Conservation (phyloP, 2,113 vertebrate species). For the Dicerorhinus sumatrensis region DNA sequence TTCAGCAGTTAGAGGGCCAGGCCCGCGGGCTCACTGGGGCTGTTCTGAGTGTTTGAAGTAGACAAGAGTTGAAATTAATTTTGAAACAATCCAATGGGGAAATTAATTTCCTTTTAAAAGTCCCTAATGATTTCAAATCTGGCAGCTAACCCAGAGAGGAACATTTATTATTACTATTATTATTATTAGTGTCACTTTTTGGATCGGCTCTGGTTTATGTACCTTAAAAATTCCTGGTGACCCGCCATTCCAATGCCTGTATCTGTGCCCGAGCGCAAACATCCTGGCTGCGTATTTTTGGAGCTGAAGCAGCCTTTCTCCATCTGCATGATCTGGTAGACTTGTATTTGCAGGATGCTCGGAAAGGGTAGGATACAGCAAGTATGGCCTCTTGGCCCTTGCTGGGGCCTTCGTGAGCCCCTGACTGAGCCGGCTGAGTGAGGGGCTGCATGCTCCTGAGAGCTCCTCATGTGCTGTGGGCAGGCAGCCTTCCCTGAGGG, state of each 20-base stretch:
- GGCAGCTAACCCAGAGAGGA: not conserved
- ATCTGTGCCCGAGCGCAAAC: not conserved
- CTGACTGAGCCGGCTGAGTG: rapidly evolving
- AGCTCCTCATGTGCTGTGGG: not conserved
- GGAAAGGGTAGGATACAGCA: too few species aligned
- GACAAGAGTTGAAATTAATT: constrained; percentile 41
- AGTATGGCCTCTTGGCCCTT: not conserved
- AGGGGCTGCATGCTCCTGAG: rapidly evolving
- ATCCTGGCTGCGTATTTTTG: not conserved
- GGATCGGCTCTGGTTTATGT: not conserved
- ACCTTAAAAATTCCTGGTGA: not conserved
- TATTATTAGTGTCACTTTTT: not conserved
- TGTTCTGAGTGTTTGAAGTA: not conserved
- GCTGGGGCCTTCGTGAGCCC: rapidly evolving
- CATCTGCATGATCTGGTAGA: rapidly evolving
- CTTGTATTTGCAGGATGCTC: too few species aligned
- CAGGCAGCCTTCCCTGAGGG: not conserved
- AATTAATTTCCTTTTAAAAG: constrained; percentile 31
- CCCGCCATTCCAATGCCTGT: not conserved
- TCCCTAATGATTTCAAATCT: not conserved
- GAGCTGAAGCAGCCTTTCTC: not conserved
- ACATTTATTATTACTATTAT: too few species aligned
- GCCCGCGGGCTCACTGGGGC: not conserved
- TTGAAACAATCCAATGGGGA: constrained; percentile 23
- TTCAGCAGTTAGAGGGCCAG: not conserved